phyloP scores from a whole-genome alignment of 2,797 vertebrate species.

The Falco berigora region DNA sequence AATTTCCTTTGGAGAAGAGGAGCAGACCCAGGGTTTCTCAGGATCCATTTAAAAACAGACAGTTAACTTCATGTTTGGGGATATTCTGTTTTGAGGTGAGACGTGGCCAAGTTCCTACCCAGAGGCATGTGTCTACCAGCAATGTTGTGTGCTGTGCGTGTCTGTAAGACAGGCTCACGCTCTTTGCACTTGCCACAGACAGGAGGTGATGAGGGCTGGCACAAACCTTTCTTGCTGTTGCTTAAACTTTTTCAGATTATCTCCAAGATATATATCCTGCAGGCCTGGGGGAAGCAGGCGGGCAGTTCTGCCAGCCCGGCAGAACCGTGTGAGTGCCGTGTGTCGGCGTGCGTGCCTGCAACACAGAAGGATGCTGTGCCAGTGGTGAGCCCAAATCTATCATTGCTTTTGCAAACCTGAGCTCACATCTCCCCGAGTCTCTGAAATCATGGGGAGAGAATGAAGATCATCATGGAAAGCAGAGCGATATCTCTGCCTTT shows the following conservation, averaged over 20 bases:
- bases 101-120: too few relatives aligned
- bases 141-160: fast-evolving
- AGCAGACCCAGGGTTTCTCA: background rate
- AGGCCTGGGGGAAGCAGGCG: background rate
- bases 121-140: background rate
- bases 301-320: background rate
- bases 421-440: background rate
- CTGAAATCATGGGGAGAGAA: background rate
- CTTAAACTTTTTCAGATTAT: too few relatives aligned
- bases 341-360: too few relatives aligned
- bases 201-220: background rate
- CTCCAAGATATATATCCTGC: background rate
- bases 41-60: background rate
- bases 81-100: background rate
- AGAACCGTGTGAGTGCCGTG: background rate
- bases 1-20: background rate
- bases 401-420: background rate
- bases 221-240: background rate
- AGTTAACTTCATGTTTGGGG: background rate
- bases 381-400: background rate
- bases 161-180: too few relatives aligned
- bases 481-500: background rate
- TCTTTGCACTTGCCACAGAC: background rate
- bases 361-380: fast-evolving
- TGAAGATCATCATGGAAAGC: fast-evolving